Evolutionary conservation across 2,888 invertebrate genomes (phyloP), one percentile per base, ranked within the genome.

Genomic region (Alviniconcha strummeri): DNA sequence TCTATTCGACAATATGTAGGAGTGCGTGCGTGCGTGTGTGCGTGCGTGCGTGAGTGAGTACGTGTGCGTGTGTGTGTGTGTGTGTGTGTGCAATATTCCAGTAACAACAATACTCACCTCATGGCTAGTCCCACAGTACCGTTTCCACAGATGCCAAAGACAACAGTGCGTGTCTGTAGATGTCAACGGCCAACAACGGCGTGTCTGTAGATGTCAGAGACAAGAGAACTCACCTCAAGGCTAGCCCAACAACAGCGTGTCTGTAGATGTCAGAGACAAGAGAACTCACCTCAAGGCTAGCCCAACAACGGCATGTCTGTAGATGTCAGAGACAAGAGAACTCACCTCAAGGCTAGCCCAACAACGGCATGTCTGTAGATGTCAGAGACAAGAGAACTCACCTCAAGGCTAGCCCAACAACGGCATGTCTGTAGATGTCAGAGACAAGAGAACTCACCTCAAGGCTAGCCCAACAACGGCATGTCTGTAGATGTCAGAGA

Each of bases 231-330:
- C 36, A 36, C 36, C 36, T 36, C 36, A 36, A 1, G 36, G 36
- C 36, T 36, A 36, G 1, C 0, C 36, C 36, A 36, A 36, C 36
- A 36, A 36, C 36, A 3, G 36, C 0, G 36, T 36, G 0, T 36
- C 36, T 36, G 3, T 3, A 36, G 1, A 36, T 36, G 36, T 36
- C 36, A 36, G 36, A 36, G 15, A 3, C 64, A 64, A 64, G 3
- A 64, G 64, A 1, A 52, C 54, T 54, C 13, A 82, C 82, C 82
- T 82, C 82, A 82, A 76, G 64, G 57, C 64, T 36, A 36, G 36
- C 0, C 36, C 36, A 36, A 36, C 36, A 36, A 36, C 36, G 36
- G 36, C 1, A 3, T 36, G 3, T 36, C 36, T 36, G 3, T 36
- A 36, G 36, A 36, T 36, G 36, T 3, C 36, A 36, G 36, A 36